Conservation (phyloP, 1,140 invertebrate species). For the Magallana ariakensis region DNA sequence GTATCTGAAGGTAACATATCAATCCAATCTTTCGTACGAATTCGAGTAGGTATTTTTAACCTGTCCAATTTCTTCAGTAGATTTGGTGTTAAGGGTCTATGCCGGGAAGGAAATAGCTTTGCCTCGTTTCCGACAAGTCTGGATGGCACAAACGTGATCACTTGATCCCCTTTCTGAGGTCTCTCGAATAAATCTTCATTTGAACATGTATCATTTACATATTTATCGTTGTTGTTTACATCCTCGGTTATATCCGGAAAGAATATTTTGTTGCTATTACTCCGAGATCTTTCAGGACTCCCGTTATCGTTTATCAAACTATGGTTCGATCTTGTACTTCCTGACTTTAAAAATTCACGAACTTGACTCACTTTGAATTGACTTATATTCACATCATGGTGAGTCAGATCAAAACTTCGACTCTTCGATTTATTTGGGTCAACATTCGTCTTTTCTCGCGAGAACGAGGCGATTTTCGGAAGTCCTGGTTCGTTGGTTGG, state of each 20-base stretch:
- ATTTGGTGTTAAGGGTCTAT: constrained; percentile 29
- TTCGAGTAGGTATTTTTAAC: constrained; percentile 16
- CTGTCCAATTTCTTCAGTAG: constrained; percentile 41
- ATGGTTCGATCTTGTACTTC: neutral
- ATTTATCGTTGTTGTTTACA: constrained; percentile 12
- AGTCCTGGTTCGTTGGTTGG: constrained; percentile 34
- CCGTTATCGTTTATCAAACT: constrained; percentile 4
- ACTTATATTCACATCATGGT: neutral
- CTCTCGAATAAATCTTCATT: neutral
- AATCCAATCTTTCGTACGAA: constrained; percentile 35
- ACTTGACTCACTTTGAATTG: constrained; percentile 10
- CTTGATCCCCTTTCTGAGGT: neutral
- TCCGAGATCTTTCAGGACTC: constrained; percentile 4
- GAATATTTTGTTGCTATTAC: constrained; percentile 26
- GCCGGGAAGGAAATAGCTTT: neutral
- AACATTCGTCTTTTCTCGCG: constrained; percentile 12
- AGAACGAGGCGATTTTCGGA: constrained; percentile 27
- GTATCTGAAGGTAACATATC: constrained; percentile 33
- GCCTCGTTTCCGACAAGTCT: neutral
- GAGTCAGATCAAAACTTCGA: neutral
- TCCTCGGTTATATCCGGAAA: constrained; percentile 37
- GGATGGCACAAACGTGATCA: constrained; percentile 10
- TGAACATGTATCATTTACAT: neutral
- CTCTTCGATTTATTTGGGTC: constrained; percentile 7
- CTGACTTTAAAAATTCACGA: constrained; percentile 4